Base-by-base conservation (phyloP, 2,797 vertebrate genomes). In the Periparus ater region DNA sequence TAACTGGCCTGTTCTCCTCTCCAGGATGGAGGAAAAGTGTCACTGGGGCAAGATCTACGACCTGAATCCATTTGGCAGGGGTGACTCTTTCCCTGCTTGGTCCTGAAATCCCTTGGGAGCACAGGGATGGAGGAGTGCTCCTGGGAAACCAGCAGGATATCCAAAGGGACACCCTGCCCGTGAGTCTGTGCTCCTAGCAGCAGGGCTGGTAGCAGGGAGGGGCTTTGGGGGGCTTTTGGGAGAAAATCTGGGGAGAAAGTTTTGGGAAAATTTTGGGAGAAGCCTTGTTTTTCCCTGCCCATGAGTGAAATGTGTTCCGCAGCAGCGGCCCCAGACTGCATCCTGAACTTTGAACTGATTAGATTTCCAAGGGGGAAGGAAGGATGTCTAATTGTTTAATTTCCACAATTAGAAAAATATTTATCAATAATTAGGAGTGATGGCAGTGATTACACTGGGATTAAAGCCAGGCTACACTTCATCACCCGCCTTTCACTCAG, bases 301-400 rank as follows among this genome's bases (percentile, higher is more conserved):
- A 3, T 0, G 17, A 54, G 10, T 2, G 44, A 29, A 65, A 60
- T 0, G 0, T 6, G 51, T 30, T 91, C 60, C 0, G 2, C 57
- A 15, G n/a, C 2, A 0, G 1, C 1, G 0, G 61, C 62, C 54
- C 70, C 77, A 73, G 88, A 2, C 55, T 29, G 18, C 65, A 58
- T 92, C 84, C 86, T 87, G 93, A 71, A 38, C 92, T 85, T 68
- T 11, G 14, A 68, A 50, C 72, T 17, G 75, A 95, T 96, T 92
- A 11, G 65, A 91, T 94, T 94, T 91, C 47, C 75, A 55, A 71
- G 82, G 58, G 75, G 93, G 89, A 96, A 96, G 91, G 92, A 96
- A 97, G 96, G 87, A 95, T 75, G 89, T 84, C 81, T 94, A 93
- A 96, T 88, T 74, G 86, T 89, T 96, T 89, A 74, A 96, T 96